A percentile compares a stretch with the other conserved stretches of the same genome.
Conservation (phyloP, 2,113 vertebrate species). For the Anhinga anhinga region DNA sequence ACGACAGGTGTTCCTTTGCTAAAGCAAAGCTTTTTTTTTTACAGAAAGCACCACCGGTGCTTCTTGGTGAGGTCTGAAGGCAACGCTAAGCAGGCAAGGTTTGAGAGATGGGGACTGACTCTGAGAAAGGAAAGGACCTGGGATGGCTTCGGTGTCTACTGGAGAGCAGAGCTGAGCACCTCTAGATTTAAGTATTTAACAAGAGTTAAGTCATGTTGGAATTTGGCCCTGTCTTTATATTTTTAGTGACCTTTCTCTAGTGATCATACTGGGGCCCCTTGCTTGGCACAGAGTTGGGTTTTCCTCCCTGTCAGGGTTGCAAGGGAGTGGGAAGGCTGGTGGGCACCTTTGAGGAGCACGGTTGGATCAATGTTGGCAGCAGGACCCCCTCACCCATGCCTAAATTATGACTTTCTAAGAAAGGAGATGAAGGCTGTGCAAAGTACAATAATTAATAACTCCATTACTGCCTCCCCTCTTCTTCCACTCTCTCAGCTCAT, state of each 20-base stretch:
- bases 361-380: background rate
- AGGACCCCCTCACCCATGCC: background rate
- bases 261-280: rapidly evolving
- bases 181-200: background rate
- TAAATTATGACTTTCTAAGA: background rate
- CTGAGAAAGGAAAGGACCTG: background rate
- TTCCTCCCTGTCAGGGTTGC: background rate
- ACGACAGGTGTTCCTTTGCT: background rate
- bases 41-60: background rate
- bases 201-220: background rate
- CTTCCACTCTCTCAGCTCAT: background rate
- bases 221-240: background rate
- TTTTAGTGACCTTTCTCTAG: background rate
- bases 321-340: background rate
- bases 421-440: background rate
- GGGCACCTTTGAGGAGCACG: background rate
- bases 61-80: background rate
- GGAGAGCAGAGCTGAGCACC: background rate
- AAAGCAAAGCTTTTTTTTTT: background rate
- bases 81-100: background rate
- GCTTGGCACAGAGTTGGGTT: background rate
- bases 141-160: background rate
- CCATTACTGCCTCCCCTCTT: background rate
- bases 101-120: background rate
- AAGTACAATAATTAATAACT: background rate